These are phyloP conservation scores for Leptarthrus brevirostris DNA, from an alignment of 2,888 invertebrate genomes.

Conservation along the genomic window DNA sequence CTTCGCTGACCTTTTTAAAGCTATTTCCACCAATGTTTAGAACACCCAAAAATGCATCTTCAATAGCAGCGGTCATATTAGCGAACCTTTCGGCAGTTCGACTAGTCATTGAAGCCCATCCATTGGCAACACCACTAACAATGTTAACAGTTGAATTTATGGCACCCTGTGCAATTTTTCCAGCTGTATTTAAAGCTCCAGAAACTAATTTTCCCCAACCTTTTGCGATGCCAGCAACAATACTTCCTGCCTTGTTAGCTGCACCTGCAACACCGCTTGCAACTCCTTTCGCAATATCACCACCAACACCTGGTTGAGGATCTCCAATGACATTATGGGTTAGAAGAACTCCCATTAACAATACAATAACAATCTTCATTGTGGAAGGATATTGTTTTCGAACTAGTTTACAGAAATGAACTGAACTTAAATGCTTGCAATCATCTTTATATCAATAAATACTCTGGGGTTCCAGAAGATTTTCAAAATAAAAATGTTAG, in stretches of 20 bases:
- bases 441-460: no score
- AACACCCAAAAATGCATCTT: conserved; percentile 1
- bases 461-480: no score
- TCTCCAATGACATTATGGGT: background rate
- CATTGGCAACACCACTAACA: background rate
- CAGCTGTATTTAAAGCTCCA: background rate
- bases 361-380: background rate
- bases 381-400: background rate
- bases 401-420: no score
- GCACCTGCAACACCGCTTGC: background rate
- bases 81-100: background rate
- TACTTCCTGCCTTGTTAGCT: background rate
- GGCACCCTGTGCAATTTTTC: background rate
- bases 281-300: background rate
- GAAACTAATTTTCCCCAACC: background rate
- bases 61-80: background rate
- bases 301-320: background rate
- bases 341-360: background rate
- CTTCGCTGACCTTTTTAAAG: background rate
- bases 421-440: no score
- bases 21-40: background rate
- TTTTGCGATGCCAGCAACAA: conserved; percentile 3
- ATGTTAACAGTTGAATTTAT: background rate
- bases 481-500: no score
- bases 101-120: background rate